These are phyloP conservation scores for Noctua janthina DNA, from an alignment of 2,888 invertebrate species.

Conservation along the genomic window DNA sequence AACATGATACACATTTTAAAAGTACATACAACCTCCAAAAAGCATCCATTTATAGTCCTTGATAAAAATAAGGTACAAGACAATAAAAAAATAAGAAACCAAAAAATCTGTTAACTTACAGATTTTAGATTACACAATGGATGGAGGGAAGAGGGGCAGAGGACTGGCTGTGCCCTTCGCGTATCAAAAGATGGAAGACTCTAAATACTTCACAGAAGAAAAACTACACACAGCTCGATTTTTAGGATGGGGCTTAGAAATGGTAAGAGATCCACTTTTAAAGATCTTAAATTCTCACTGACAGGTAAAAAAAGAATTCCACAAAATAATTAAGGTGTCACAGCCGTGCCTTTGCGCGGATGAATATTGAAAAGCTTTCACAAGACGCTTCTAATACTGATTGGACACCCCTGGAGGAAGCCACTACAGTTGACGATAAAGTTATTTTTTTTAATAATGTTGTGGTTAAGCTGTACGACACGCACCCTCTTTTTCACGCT, in stretches of 20 bases:
- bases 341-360: background rate
- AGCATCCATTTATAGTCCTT: too few relatives aligned
- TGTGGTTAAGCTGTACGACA: too few relatives aligned
- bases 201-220: conserved; percentile 46
- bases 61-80: too few relatives aligned
- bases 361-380: background rate
- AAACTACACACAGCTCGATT: conserved; percentile 41
- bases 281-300: background rate
- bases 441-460: too few relatives aligned
- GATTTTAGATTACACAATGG: conserved; percentile 41
- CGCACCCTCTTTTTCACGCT: too few relatives aligned
- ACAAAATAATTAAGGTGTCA: background rate
- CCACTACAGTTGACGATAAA: background rate
- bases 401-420: background rate
- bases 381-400: background rate
- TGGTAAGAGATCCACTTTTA: conserved; percentile 29
- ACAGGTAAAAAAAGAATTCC: background rate
- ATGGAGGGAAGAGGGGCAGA: conserved; percentile 20
- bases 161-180: conserved; percentile 34
- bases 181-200: conserved; percentile 44
- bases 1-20: too few relatives aligned
- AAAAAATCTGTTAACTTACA: conserved; percentile 20
- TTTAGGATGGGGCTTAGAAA: conserved; percentile 50
- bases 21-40: too few relatives aligned
- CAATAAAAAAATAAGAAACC: background rate